Evolutionary conservation across 2,888 invertebrate species (phyloP).

Genomic region (Amblyteles armatorius): DNA sequence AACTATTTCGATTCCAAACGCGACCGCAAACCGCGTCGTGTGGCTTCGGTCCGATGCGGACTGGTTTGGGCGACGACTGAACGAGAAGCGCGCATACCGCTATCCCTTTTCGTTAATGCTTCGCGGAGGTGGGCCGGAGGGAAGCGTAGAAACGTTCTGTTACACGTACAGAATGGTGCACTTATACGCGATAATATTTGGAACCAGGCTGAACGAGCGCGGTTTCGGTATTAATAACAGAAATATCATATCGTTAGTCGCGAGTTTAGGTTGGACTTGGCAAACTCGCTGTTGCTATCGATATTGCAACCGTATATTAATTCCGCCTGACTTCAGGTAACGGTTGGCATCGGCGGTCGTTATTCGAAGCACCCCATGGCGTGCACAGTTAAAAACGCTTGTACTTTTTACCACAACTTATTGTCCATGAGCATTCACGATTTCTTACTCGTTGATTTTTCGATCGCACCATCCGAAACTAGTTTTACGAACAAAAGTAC

Average conservation of each 20-base stretch:
- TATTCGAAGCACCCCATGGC: background rate
- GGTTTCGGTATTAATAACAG: slow-evolving; percentile 72
- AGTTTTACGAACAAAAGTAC: too few relatives aligned
- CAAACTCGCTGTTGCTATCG: background rate
- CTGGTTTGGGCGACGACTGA: background rate
- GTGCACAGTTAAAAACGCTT: too few relatives aligned
- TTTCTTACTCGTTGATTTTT: too few relatives aligned
- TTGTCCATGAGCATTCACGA: too few relatives aligned
- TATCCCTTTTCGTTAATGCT: slow-evolving; percentile 27
- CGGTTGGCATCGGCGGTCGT: background rate
- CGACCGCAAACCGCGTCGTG: slow-evolving; percentile 69
- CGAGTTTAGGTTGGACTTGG: too few relatives aligned
- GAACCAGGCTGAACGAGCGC: slow-evolving; percentile 52
- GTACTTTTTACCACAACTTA: too few relatives aligned
- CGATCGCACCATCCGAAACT: too few relatives aligned
- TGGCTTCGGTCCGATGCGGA: background rate
- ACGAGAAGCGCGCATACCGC: slow-evolving; percentile 10
- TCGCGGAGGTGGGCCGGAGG: background rate
- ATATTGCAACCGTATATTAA: slow-evolving; percentile 3
- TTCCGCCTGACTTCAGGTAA: background rate
- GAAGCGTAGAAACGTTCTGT: slow-evolving; percentile 15
- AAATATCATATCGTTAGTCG: slow-evolving; percentile 63
- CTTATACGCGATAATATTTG: background rate
- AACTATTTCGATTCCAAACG: slow-evolving; percentile 76
- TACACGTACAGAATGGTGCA: background rate